A percentile compares a stretch with the other conserved stretches of the same genome.
These are phyloP conservation scores for Halcyon badia DNA, from an alignment of 2,797 vertebrate species.

Conservation along the genomic window DNA sequence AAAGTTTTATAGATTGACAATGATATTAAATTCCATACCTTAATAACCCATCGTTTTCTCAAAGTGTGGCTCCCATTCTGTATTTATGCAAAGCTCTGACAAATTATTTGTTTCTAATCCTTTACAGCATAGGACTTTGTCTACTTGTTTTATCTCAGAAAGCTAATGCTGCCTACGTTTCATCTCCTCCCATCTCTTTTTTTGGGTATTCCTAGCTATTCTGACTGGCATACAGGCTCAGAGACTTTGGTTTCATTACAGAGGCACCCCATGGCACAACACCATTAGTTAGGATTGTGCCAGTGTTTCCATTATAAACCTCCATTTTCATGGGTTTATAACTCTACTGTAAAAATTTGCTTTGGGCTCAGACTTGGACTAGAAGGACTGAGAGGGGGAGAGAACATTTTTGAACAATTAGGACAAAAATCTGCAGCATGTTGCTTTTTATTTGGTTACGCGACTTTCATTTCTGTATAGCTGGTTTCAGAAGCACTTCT, in stretches of 20 bases:
- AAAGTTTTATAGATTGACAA: slow-evolving; percentile 98
- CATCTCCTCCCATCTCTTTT: not conserved
- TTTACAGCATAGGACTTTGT: not conserved
- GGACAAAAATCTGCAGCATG: slow-evolving; percentile 32
- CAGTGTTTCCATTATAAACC: slow-evolving; percentile 76
- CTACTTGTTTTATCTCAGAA: not conserved
- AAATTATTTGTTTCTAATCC: slow-evolving; percentile 44
- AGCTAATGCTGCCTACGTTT: not conserved
- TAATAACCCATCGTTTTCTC: slow-evolving; percentile 94
- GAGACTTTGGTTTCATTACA: slow-evolving; percentile 24
- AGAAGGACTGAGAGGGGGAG: slow-evolving; percentile 59
- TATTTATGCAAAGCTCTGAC: slow-evolving; percentile 38
- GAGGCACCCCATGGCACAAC: slow-evolving; percentile 35
- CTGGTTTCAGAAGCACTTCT: slow-evolving; percentile 19
- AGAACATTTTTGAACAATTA: slow-evolving; percentile 68
- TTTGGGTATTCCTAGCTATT: slow-evolving; percentile 40
- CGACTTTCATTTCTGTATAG: not conserved
- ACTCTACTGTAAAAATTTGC: slow-evolving; percentile 75
- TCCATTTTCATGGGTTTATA: slow-evolving; percentile 75
- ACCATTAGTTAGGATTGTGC: slow-evolving; percentile 58
- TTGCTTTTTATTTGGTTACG: slow-evolving; percentile 55
- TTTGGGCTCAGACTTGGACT: slow-evolving; percentile 63
- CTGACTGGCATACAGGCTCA: slow-evolving; percentile 13
- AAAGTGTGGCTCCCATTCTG: slow-evolving; percentile 87
- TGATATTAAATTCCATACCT: slow-evolving; percentile 92